Conservation (phyloP, 2,113 vertebrate genomes). For the Nesogale talazaci region DNA sequence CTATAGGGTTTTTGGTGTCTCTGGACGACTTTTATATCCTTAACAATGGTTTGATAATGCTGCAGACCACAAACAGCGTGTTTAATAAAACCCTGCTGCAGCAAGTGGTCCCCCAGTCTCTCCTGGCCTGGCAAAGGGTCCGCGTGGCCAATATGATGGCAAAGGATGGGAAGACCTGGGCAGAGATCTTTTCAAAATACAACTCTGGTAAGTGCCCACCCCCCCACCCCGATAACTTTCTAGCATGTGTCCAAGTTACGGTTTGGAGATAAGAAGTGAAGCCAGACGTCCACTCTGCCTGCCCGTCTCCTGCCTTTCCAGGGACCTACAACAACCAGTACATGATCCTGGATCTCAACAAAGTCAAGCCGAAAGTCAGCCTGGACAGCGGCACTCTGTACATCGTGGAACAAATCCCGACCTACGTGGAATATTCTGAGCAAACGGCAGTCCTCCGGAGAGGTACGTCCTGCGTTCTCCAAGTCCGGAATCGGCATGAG, state of each 20-base stretch:
- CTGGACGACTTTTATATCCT: constrained; percentile 96
- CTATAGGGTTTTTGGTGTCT: constrained; percentile 92
- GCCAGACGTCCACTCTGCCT: not conserved
- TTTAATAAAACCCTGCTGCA: constrained; percentile 89
- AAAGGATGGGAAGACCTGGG: constrained; percentile 89
- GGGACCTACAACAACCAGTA: constrained; percentile 97
- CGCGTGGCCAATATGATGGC: constrained; percentile 93
- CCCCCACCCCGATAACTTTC: not conserved
- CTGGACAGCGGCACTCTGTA: constrained; percentile 90
- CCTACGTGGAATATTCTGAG: constrained; percentile 92
- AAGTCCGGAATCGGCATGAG: not conserved
- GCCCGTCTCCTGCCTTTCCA: constrained; percentile 66
- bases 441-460: constrained; percentile 91
- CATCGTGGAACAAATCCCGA: constrained; percentile 95
- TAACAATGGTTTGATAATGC: constrained; percentile 92
- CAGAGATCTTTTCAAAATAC: constrained; percentile 88
- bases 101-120: constrained; percentile 87
- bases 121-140: constrained; percentile 95
- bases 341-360: constrained; percentile 94
- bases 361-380: constrained; percentile 86
- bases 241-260: accelerated
- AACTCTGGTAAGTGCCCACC: constrained; percentile 91
- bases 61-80: constrained; percentile 94
- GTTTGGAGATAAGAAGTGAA: not conserved
- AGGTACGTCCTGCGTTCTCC: constrained; percentile 84